phyloP scores from a whole-genome alignment of 2,797 vertebrate genomes.

The Xerus rutilus region DNA sequence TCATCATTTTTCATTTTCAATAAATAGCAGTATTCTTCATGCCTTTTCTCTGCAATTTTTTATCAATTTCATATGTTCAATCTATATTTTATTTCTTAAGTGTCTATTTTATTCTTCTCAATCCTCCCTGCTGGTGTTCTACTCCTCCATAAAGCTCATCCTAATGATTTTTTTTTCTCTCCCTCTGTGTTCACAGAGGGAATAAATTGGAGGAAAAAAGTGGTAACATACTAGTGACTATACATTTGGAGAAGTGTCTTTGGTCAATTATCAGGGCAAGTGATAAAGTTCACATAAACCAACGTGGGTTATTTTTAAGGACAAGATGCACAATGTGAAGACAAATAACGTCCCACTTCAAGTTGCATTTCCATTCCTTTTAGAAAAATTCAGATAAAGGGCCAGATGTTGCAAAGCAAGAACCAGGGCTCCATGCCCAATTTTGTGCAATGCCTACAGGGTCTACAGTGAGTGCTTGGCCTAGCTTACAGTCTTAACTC shows the following conservation, averaged over 20 bases:
- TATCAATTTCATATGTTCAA: slow-evolving; percentile 59
- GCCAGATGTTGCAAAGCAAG: slow-evolving; percentile 48
- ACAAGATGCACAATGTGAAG: not conserved
- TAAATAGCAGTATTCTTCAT: slow-evolving; percentile 52
- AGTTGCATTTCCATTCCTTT: slow-evolving; percentile 26
- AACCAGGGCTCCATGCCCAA: not conserved
- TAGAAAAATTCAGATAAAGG: slow-evolving; percentile 36
- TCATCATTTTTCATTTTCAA: slow-evolving; percentile 47
- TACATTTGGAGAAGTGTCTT: not conserved
- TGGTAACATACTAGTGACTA: not conserved
- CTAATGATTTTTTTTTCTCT: not conserved
- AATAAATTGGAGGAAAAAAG: not conserved
- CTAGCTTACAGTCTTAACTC: not conserved
- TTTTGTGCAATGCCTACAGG: not conserved
- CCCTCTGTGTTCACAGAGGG: not conserved
- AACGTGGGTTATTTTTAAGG: not conserved
- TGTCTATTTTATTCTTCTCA: not conserved
- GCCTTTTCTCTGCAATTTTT: slow-evolving; percentile 41
- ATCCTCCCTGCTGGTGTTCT: slow-evolving; percentile 29
- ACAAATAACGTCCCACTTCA: not conserved
- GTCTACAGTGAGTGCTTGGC: not conserved
- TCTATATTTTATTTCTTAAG: not conserved
- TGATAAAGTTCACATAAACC: slow-evolving; percentile 13
- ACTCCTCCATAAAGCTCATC: slow-evolving; percentile 5
- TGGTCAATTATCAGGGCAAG: slow-evolving; percentile 19